phyloP scores from a whole-genome alignment of 2,888 invertebrate genomes.

The Fissipunctia ypsillon region DNA sequence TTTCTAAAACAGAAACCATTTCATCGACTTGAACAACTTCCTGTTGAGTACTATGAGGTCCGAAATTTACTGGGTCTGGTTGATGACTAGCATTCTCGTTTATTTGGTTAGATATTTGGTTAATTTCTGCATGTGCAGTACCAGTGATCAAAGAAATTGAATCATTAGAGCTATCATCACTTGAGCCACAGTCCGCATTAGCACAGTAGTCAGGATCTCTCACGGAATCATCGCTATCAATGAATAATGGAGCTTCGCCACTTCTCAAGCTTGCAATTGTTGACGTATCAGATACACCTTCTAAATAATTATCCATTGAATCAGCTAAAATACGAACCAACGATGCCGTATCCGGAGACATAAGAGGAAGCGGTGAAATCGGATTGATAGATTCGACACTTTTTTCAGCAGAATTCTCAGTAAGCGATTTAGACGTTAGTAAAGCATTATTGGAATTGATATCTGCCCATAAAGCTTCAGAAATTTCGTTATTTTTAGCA shows the following conservation, averaged over 20 bases:
- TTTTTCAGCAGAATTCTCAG: neutral
- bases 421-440: neutral
- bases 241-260: constrained; percentile 3
- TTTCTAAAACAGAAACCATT: neutral
- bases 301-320: neutral
- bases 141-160: constrained; percentile 1
- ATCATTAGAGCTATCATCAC: constrained; percentile 10
- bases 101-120: neutral
- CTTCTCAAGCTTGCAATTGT: constrained; percentile 1
- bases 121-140: neutral
- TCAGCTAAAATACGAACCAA: constrained; percentile 1
- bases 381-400: no score
- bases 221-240: constrained; percentile 6
- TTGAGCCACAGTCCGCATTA: neutral
- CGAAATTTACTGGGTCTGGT: neutral
- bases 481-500: neutral
- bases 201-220: constrained; percentile 1
- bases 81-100: neutral
- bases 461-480: constrained; percentile 2
- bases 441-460: neutral
- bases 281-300: constrained; percentile 2
- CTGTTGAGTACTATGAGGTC: neutral
- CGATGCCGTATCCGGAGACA: neutral
- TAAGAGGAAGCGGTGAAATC: neutral
- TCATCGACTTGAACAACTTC: neutral